Evolutionary conservation across 2,888 invertebrate species (phyloP).

Genomic region (Opisthograptis luteolata): DNA sequence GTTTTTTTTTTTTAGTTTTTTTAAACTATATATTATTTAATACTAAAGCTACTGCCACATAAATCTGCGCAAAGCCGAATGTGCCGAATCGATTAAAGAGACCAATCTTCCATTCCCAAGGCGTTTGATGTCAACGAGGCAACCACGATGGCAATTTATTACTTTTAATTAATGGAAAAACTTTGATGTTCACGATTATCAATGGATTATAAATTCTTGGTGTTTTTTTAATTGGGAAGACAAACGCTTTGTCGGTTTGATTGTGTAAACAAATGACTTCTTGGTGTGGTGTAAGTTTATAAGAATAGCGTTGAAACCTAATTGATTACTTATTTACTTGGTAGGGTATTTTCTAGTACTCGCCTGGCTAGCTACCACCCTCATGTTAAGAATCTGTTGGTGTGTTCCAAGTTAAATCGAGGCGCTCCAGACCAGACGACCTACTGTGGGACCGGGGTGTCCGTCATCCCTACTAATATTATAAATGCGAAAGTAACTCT

Average conservation of each 20-base stretch:
- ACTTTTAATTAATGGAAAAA: slow-evolving; percentile 26
- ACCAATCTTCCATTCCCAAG: background rate
- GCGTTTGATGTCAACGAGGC: slow-evolving; percentile 14
- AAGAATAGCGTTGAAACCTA: background rate
- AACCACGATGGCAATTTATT: slow-evolving; percentile 21
- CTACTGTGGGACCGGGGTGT: too few species aligned
- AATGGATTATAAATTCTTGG: slow-evolving; percentile 21
- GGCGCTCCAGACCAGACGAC: too few species aligned
- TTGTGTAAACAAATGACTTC: slow-evolving; percentile 23
- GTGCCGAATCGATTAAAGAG: slow-evolving; percentile 1
- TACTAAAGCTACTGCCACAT: background rate
- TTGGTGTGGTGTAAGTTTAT: slow-evolving; percentile 2
- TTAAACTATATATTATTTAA: too few species aligned
- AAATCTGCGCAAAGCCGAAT: background rate
- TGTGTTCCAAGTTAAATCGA: too few species aligned
- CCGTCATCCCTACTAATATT: too few species aligned
- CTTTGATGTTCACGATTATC: slow-evolving; percentile 22
- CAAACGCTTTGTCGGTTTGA: slow-evolving; percentile 20
- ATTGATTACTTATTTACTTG: too few species aligned
- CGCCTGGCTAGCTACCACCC: too few species aligned
- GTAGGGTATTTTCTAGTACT: too few species aligned
- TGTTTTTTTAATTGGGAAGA: slow-evolving; percentile 26
- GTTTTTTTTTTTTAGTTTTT: too few species aligned
- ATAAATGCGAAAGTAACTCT: too few species aligned
- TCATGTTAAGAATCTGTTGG: too few species aligned